Percentiles rank a stretch among this genome's conserved stretches.
Evolutionary conservation across 2,888 invertebrate species (phyloP).

Genomic region (Chrysodeixis includens): DNA sequence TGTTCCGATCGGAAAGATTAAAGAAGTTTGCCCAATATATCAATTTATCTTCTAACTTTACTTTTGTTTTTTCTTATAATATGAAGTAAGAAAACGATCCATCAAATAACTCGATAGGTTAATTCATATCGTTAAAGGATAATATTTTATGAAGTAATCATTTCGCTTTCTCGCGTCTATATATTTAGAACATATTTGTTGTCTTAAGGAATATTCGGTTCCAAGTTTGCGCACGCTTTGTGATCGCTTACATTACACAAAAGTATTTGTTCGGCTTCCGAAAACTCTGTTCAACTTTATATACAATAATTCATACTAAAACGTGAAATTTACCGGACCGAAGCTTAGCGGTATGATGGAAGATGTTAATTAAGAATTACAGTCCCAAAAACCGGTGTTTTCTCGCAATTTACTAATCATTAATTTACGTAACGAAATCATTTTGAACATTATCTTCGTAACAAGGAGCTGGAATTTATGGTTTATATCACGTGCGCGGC

Average conservation of each 20-base stretch:
- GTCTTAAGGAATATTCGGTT: neutral
- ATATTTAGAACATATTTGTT: neutral
- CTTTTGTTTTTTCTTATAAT: conserved; percentile 36
- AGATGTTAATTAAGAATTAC: conserved; percentile 46
- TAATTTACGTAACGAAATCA: conserved; percentile 31
- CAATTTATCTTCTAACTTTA: conserved; percentile 41
- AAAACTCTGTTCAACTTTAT: conserved; percentile 5
- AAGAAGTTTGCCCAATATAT: conserved; percentile 43
- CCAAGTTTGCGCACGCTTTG: neutral
- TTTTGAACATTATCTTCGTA: conserved; percentile 25
- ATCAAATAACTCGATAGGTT: conserved; percentile 62
- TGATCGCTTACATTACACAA: neutral
- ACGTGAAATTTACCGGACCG: conserved; percentile 19
- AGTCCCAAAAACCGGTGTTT: conserved; percentile 25
- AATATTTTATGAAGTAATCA: conserved; percentile 11
- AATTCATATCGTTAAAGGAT: conserved; percentile 44
- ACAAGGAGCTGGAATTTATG: conserved; percentile 17
- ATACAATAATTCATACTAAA: conserved; percentile 22
- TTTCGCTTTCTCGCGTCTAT: neutral
- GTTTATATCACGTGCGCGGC: conserved; percentile 12
- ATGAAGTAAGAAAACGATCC: conserved; percentile 56
- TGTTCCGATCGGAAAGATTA: conserved; percentile 23
- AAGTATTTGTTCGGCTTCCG: neutral
- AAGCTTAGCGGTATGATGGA: conserved; percentile 19
- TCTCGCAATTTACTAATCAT: conserved; percentile 27